Evolutionary conservation across 2,797 vertebrate species (phyloP), one percentile per base, ranked within the genome.

Genomic region (Crocodylus rhombifer): DNA sequence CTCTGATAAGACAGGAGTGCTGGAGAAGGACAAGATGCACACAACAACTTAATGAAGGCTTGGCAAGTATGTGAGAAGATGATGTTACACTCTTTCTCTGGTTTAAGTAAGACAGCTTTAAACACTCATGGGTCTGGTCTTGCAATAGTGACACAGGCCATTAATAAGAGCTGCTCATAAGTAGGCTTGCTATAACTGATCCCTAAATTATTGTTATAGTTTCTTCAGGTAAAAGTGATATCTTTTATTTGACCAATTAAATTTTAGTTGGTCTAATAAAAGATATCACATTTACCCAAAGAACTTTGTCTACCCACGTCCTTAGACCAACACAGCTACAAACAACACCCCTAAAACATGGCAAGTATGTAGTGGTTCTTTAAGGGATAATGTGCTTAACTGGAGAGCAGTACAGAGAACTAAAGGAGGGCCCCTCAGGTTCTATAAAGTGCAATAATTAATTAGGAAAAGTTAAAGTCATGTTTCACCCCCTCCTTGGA

Each of bases 1-100:
- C 87, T 95, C 91, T 62, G 94, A 95, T 93, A 95, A 96, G 88
- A 94, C 82, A 92, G 94, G 92, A 93, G 92, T 86, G 91, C 89
- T 82, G 42, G 42, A 51, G 42, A 51, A 51, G 42, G 42, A 51
- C 42, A 51, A 51, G 10, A 51, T 51, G 42, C 42, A 51, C 84
- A 73, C 90, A 93, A 87, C 90, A 86, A 51, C 5, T 73, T 80
- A 95, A 73, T 55, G 87, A 90, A 92, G 85, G 76, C 0, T 90
- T 80, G 73, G 83, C 30, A 91, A 89, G 91, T 90, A 94, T 93
- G 76, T 86, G 9, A 51, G 42, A 51, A 51, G 10, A 3, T 51
- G 42, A 51, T 11, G 67, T 67, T 73, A 30, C 26, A 7, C 76
- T 4, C 1, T 23, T 83, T 69, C 57, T n/a, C 33, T n/a, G 21